Conservation (phyloP, 2,113 vertebrate genomes). For the Cryptomyrus ogoouensis region DNA sequence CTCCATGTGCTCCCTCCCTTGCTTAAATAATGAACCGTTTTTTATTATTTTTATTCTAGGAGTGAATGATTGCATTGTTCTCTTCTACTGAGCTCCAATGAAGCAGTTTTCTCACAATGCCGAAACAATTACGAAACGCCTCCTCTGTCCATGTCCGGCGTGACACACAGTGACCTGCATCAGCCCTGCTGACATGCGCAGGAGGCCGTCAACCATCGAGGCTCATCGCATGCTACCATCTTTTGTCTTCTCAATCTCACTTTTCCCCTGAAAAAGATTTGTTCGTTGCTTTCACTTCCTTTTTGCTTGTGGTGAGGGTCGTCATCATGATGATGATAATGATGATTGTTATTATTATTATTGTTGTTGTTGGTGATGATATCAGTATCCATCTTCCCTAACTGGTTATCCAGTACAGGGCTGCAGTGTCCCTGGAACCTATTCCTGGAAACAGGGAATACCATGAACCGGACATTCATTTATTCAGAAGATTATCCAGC, state of each 20-base stretch:
- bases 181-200: not conserved
- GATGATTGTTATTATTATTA: not conserved
- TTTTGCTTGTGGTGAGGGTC: not conserved
- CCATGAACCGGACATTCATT: not conserved
- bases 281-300: not conserved
- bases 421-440: not conserved
- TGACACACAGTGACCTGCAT: not conserved
- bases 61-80: not conserved
- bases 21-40: conserved; percentile 8
- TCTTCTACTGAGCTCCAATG: not conserved
- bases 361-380: not conserved
- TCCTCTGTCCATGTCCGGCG: not conserved
- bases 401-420: not conserved
- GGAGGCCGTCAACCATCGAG: not conserved
- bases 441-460: not conserved
- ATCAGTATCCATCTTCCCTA: not conserved
- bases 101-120: not conserved
- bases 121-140: not conserved
- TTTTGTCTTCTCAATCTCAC: not conserved
- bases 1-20: not conserved
- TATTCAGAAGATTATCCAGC: not conserved
- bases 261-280: not conserved
- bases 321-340: not conserved
- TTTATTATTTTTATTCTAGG: not conserved
- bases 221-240: not conserved